Base-by-base conservation (phyloP, 1,140 invertebrate genomes). In the Sipha flava region DNA sequence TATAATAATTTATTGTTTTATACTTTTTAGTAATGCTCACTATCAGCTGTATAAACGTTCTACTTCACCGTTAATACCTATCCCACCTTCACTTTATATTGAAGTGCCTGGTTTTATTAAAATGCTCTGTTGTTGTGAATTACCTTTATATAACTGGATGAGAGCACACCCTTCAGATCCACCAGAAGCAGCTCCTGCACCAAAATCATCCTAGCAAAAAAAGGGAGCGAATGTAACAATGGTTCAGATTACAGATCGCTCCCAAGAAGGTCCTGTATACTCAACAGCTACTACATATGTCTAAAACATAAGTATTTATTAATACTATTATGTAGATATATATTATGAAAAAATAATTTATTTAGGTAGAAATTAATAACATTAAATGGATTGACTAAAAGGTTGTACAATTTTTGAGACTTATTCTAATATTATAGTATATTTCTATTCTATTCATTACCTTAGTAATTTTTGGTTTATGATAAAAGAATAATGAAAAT, bases 41-140 rank as follows among this genome's bases (percentile, higher is more conserved):
- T 97, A 97, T 86, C 88, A 92, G 79, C 90, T 91, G 82, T 97
- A 96, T 85, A 96, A 96, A 85, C 87, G 89, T 31, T 92, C 91
- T 1, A 96, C 94, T 18, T 95, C 94, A 77, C 94, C 94, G 1
- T 85, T 97, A 79, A 93, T 97, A 83, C 94, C 93, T 6, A 90
- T 96, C 81, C 94, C 94, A 1, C 92, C 93, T 0, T 87, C 90
- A 2, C 90, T 95, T 59, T 97, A 96, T 85, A 89, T 90, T 1
- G 92, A 93, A 85, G 91, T 96, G 9, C 94, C 94, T 10, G 87
- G 87, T 82, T 91, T 91, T 68, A 84, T 96, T 10, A 96, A 95
- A 85, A 94, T 91, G 82, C 86, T 94, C 4, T 84, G 94, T 18
- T 95, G 94, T 84, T 96, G 93, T 84, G 94, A 96, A 84, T 95